phyloP scores from a whole-genome alignment of 2,888 invertebrate genomes.

The Hedya salicella region DNA sequence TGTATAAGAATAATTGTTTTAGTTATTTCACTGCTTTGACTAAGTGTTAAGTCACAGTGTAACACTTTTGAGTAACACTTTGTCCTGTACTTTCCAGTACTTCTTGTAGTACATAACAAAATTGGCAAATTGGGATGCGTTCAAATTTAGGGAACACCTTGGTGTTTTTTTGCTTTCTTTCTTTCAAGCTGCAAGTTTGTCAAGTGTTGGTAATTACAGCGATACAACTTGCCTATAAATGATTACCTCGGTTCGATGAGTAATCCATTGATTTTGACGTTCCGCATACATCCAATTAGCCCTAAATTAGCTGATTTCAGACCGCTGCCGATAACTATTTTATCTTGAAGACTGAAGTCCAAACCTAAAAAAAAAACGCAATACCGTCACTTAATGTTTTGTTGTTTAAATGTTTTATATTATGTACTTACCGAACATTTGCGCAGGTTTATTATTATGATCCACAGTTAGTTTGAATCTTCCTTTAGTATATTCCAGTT shows the following conservation, averaged over 20 bases:
- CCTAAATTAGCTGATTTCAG: conserved; percentile 89
- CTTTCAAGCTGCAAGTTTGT: too few species aligned
- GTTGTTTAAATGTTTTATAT: neutral
- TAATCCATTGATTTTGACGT: conserved; percentile 93
- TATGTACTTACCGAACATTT: conserved; percentile 83
- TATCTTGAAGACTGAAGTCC: conserved; percentile 88
- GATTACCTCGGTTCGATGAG: conserved; percentile 90
- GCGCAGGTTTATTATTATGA: conserved; percentile 88
- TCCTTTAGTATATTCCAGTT: conserved; percentile 90
- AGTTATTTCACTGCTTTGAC: too few species aligned
- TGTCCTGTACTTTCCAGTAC: too few species aligned
- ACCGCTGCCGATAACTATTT: conserved; percentile 92
- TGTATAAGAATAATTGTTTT: too few species aligned
- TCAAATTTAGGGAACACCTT: too few species aligned
- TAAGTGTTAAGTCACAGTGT: too few species aligned
- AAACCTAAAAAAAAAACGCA: conserved; percentile 66
- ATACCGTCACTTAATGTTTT: neutral
- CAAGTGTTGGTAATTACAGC: too few species aligned
- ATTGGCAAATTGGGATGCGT: too few species aligned
- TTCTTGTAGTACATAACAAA: too few species aligned
- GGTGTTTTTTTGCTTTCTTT: too few species aligned
- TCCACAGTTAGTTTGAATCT: conserved; percentile 91
- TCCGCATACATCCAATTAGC: conserved; percentile 96
- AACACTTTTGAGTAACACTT: too few species aligned
- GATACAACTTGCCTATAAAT: too few species aligned